Evolutionary conservation across 2,797 vertebrate species (phyloP).

Genomic region (Harpagifer antarcticus): DNA sequence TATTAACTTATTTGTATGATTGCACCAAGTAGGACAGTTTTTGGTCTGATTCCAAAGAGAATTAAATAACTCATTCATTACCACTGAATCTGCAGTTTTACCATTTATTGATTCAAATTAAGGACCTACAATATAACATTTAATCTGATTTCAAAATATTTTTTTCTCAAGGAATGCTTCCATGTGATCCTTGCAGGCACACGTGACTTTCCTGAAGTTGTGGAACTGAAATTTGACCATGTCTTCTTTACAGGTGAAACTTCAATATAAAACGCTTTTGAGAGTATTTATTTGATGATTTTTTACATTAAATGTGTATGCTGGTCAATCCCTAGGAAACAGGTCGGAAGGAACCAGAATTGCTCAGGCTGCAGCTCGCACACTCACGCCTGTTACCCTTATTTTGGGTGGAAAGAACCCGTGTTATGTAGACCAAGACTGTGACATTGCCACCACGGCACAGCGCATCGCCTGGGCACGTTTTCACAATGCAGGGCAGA

Average conservation of each 20-base stretch:
- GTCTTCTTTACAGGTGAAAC: conserved; percentile 83
- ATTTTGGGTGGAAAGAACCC: conserved; percentile 84
- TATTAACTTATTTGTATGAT: conserved; percentile 3
- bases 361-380: conserved; percentile 78
- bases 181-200: conserved; percentile 76
- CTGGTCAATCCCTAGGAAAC: conserved; percentile 64
- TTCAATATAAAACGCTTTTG: neutral
- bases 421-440: conserved; percentile 84
- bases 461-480: conserved; percentile 85
- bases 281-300: neutral
- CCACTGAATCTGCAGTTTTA: neutral
- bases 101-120: neutral
- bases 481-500: conserved; percentile 86
- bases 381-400: conserved; percentile 80
- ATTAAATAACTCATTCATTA: no score
- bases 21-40: neutral
- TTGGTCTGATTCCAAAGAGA: neutral
- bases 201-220: conserved; percentile 75
- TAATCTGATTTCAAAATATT: conserved; percentile 3
- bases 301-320: neutral
- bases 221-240: conserved; percentile 85
- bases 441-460: conserved; percentile 75
- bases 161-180: conserved; percentile 83
- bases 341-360: conserved; percentile 78
- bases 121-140: neutral